Evolutionary conservation across 2,797 vertebrate species (phyloP), one percentile per base, ranked within the genome.

Genomic region (Eupleurogrammus muticus): DNA sequence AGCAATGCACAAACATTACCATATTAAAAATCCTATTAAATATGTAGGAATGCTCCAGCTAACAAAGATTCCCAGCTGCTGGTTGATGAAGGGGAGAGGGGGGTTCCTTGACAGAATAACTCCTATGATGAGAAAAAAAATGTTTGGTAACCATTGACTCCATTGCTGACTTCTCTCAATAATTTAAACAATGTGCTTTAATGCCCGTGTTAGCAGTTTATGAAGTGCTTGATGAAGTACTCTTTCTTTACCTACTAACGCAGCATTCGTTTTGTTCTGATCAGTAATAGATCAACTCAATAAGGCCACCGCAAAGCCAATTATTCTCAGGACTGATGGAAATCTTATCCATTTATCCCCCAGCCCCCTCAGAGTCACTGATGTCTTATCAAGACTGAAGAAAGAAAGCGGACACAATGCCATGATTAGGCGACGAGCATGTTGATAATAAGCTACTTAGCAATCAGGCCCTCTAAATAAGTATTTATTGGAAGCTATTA

Each of bases 401-500:
- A 66, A 75, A 80, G 53, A 83, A 72, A 58, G 66, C 34, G 32
- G 83, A 82, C 62, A 63, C 28, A 40, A 23, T 68, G 61, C 59
- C 72, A 66, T 85, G 80, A 83, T 60, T 63, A 62, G 68, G 73
- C 5, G 55, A 81, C 71, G 66, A 84, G 62, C 66, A 54, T 74
- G 81, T 70, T 81, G 72, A 75, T 74, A 80, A 86, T 81, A 78
- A 87, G 82, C 81, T 86, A 66, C 77, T 89, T 79, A 84, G 79
- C 82, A 75, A 88, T 86, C 80, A 50, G 73, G 70, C 76, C 65
- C 63, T 72, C 70, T 57, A 90, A 86, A 89, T 85, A 81, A 89
- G 85, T 87, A 86, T 90, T 90, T 90, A 90, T 89, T 86, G 75
- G 84, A 70, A 75, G 83, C 81, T 89, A 90, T 89, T 83, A 77